Conservation (phyloP, 2,888 invertebrate genomes). For the Lepeophtheirus nordmannii region DNA sequence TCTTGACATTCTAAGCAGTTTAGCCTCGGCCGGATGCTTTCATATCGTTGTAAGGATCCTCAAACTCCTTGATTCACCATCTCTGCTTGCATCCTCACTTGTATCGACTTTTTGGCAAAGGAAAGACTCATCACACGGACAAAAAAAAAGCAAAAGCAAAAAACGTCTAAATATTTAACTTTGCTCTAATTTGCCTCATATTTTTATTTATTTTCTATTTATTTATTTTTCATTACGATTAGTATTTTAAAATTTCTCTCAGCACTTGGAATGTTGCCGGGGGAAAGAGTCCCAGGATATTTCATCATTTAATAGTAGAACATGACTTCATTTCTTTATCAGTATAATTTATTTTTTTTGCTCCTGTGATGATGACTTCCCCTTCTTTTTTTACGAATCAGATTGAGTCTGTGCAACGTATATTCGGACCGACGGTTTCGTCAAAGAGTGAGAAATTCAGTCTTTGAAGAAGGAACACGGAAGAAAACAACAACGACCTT, state of each 20-base stretch:
- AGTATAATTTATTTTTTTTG: neutral
- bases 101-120: slow-evolving; percentile 17
- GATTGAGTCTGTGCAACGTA: slow-evolving; percentile 4
- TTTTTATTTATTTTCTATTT: no score
- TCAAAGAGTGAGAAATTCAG: neutral
- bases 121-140: slow-evolving; percentile 2
- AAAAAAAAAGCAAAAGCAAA: neutral
- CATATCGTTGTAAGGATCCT: slow-evolving; percentile 16
- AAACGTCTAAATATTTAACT: no score
- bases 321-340: no score
- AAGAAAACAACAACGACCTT: slow-evolving; percentile 2
- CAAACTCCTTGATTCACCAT: slow-evolving; percentile 11
- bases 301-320: no score
- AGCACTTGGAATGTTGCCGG: no score
- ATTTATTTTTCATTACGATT: no score
- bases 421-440: slow-evolving; percentile 7
- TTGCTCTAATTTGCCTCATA: no score
- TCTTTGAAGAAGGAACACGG: slow-evolving; percentile 8
- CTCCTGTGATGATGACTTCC: neutral
- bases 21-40: slow-evolving; percentile 15
- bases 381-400: neutral
- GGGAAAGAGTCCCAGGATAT: no score
- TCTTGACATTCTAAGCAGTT: neutral
- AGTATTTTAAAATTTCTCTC: no score
- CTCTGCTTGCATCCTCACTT: slow-evolving; percentile 18